phyloP scores from a whole-genome alignment of 2,797 vertebrate genomes.

The Acrocephalus scirpaceus region DNA sequence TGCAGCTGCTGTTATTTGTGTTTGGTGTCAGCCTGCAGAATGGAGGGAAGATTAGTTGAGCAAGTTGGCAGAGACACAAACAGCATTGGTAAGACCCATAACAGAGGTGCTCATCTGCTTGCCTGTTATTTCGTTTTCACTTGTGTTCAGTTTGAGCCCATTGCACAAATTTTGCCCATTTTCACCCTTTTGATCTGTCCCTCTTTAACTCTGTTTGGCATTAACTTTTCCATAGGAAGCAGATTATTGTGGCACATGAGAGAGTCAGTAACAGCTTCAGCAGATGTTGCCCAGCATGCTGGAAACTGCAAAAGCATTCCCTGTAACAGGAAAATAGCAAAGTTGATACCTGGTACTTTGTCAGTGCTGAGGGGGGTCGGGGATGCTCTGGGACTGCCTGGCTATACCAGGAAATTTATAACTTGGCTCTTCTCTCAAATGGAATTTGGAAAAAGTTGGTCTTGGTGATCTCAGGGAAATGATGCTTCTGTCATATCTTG shows the following conservation, averaged over 20 bases:
- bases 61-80: conserved; percentile 3
- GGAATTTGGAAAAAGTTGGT: background rate
- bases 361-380: background rate
- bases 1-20: conserved; percentile 42
- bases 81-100: background rate
- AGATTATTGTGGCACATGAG: background rate
- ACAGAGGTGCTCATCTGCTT: background rate
- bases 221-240: background rate
- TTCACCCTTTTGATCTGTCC: background rate
- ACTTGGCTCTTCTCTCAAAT: background rate
- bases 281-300: conserved; percentile 44
- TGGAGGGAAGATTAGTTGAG: conserved; percentile 28
- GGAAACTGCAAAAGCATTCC: background rate
- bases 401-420: background rate
- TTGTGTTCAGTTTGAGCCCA: background rate
- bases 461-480: background rate
- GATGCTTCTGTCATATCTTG: background rate
- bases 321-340: background rate
- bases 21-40: conserved; percentile 20
- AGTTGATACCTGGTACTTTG: conserved; percentile 18
- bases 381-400: background rate
- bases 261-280: background rate
- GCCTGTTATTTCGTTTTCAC: background rate
- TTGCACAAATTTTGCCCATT: background rate
- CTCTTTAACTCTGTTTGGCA: background rate